A percentile compares a stretch with the other conserved stretches of the same genome.
phyloP scores from a whole-genome alignment of 2,888 invertebrate species.

The Tipula vernalis region DNA sequence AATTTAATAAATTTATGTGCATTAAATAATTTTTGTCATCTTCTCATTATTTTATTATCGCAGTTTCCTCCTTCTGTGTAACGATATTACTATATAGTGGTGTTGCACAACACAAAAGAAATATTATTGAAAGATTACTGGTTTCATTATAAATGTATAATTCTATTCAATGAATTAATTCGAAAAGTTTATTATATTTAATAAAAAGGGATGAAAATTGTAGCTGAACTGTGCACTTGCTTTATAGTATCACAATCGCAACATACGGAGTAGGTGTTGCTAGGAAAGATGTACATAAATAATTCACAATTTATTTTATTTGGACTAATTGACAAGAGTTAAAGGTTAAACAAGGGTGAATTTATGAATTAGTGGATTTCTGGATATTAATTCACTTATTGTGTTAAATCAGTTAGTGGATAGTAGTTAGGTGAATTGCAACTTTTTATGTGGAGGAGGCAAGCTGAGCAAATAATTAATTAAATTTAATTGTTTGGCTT shows the following conservation, averaged over 20 bases:
- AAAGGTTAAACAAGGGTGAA: not conserved
- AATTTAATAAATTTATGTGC: constrained; percentile 8
- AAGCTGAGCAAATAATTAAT: not conserved
- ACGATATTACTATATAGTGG: not conserved
- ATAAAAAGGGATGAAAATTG: not conserved
- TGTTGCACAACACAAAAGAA: not conserved
- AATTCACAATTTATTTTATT: not conserved
- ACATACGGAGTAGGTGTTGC: constrained; percentile 8
- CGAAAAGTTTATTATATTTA: not conserved
- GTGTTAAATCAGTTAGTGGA: not conserved
- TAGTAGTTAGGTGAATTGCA: not conserved
- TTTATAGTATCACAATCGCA: not conserved
- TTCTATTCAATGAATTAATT: not conserved
- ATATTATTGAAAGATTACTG: constrained; percentile 9
- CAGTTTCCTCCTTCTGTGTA: not conserved
- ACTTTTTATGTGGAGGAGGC: not conserved
- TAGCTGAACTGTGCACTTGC: not conserved
- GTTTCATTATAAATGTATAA: constrained; percentile 4
- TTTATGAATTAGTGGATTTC: not conserved
- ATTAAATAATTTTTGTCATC: constrained; percentile 6
- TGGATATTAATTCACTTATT: not conserved
- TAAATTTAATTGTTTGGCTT: not conserved
- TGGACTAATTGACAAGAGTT: not conserved
- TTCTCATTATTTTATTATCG: not conserved
- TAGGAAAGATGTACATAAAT: not conserved